Evolutionary conservation across 2,888 invertebrate genomes (phyloP).

Genomic region (Cacoxenus indagator): DNA sequence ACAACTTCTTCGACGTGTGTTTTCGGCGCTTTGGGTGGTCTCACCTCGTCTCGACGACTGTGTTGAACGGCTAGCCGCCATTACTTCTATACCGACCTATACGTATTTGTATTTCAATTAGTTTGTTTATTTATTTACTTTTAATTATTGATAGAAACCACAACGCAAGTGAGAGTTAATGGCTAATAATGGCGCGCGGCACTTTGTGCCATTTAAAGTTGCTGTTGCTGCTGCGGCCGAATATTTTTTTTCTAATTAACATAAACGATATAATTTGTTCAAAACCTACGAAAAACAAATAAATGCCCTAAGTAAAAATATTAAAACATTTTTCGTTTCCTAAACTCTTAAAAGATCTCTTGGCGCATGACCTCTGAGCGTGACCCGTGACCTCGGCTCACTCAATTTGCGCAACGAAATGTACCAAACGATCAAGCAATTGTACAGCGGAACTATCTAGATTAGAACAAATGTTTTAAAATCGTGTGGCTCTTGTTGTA

Average conservation of each 20-base stretch:
- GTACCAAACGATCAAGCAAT: conserved; percentile 45
- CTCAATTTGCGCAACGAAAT: conserved; percentile 41
- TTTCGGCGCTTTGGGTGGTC: conserved; percentile 50
- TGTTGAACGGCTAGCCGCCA: conserved; percentile 41
- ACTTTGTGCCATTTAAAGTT: conserved; percentile 30
- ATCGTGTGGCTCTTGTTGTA: not conserved
- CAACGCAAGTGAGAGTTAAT: conserved; percentile 35
- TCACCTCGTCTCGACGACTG: conserved; percentile 27
- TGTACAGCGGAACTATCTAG: not conserved
- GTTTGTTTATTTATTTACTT: conserved; percentile 61
- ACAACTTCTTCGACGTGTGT: conserved; percentile 43
- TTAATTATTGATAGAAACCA: conserved; percentile 63
- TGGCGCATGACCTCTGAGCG: not conserved
- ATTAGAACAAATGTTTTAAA: not conserved
- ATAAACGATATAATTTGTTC: conserved; percentile 57
- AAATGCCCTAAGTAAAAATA: no score
- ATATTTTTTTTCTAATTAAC: conserved; percentile 52
- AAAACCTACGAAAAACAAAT: conserved; percentile 35
- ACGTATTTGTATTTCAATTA: conserved; percentile 62
- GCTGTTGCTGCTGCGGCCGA: not conserved
- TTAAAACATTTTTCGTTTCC: not conserved
- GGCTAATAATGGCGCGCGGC: conserved; percentile 38
- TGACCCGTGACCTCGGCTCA: conserved; percentile 10
- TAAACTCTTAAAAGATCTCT: not conserved
- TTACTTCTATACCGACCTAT: conserved; percentile 60